Evolutionary conservation across 2,888 invertebrate genomes (phyloP), one percentile per base, ranked within the genome.

Genomic region (Timema cristinae): DNA sequence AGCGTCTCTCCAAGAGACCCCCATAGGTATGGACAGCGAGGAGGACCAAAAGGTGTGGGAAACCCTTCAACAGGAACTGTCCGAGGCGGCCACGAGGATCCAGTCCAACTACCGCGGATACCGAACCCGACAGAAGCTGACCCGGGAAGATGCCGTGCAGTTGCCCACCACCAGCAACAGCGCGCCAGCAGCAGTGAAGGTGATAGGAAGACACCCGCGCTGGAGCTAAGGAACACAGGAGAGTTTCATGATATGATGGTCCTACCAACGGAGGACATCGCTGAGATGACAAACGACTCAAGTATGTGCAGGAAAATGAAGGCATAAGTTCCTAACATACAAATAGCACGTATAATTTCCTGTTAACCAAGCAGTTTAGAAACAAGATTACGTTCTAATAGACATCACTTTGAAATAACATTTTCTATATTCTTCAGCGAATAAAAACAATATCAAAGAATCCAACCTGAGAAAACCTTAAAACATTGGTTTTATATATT

Each of bases 211-310:
- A 52, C 59, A 7, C n/a, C 49, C 4, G 15, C 71, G 10, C 56
- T 13, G 8, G 50, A 32, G 1, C n/a, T 80, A 8, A 80, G 79
- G 70, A 81, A 81, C 49, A 81, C 81, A 5, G 81, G 82, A n/a
- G 82, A 83, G 77, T 82, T 82, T 75, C 82, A 83, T 71, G 82
- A 82, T 75, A 80, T 81, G 71, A 76, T 81, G 10, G 79, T 81
- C 2, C 75, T 82, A 63, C 79, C 81, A 2, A 72, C 79, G 9
- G 69, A 47, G 7, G 56, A 50, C 32, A 59, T 54, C 50, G 54
- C 63, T 15, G 68, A 68, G 50, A 61, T 66, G 66, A 51, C 69
- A 16, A 66, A 68, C 61, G 50, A 32, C 32, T 32, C 32, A 32
- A 32, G 32, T 32, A 32, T 32, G 32, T 32, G 4, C 32, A 32